Percentiles rank a stretch among this genome's conserved stretches.
phyloP scores from a whole-genome alignment of 2,797 vertebrate genomes.

The Echiichthys vipera region DNA sequence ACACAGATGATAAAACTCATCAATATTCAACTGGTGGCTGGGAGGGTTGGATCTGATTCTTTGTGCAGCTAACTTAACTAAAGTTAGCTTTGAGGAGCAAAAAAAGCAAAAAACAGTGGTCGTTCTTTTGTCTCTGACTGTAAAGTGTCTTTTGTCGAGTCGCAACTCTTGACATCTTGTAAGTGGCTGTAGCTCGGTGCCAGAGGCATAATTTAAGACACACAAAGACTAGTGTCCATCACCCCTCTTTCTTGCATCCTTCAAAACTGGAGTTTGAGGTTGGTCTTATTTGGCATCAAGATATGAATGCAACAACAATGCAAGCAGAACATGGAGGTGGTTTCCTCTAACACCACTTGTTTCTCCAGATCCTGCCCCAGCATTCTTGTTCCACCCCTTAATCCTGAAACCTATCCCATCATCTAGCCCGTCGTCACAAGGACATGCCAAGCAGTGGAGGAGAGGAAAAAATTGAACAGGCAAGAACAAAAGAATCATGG shows the following conservation, averaged over 20 bases:
- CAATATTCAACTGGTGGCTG: constrained; percentile 89
- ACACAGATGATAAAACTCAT: constrained; percentile 99
- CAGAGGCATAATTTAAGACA: constrained; percentile 79
- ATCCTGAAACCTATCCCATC: constrained; percentile 45
- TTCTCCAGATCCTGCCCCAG: constrained; percentile 54
- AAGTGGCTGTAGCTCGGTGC: constrained; percentile 80
- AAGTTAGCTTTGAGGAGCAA: constrained; percentile 75
- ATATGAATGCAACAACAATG: constrained; percentile 69
- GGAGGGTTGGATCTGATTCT: constrained; percentile 77
- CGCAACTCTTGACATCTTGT: constrained; percentile 82
- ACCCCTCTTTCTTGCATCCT: constrained; percentile 60
- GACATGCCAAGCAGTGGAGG: constrained; percentile 70
- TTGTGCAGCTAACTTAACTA: constrained; percentile 77
- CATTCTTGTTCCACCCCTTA: constrained; percentile 55
- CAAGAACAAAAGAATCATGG: constrained; percentile 74
- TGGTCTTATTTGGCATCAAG: constrained; percentile 74
- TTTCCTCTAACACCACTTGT: constrained; percentile 19
- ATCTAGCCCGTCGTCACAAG: constrained; percentile 37
- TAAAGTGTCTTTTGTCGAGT: constrained; percentile 79
- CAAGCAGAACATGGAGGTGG: constrained; percentile 48
- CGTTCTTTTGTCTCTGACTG: constrained; percentile 72
- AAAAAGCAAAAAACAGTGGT: constrained; percentile 62
- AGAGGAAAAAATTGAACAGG: constrained; percentile 67
- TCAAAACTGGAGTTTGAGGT: constrained; percentile 60
- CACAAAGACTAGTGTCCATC: constrained; percentile 69